These are phyloP conservation scores for Thunnus thynnus DNA, from an alignment of 2,113 vertebrate species.

Conservation along the genomic window DNA sequence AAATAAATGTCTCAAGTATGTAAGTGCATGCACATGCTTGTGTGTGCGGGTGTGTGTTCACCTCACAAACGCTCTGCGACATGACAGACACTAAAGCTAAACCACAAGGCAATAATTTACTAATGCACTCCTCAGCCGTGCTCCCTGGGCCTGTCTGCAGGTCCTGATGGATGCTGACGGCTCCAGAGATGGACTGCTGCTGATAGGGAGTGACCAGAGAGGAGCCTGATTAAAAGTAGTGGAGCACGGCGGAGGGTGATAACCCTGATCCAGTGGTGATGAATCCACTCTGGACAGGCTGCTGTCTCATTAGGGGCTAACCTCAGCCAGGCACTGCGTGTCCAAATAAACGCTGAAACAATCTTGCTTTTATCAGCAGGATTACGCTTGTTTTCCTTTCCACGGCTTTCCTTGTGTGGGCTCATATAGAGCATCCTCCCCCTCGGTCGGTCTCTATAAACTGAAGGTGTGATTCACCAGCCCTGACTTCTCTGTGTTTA, in stretches of 20 bases:
- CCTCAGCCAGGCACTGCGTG: slow-evolving; percentile 74
- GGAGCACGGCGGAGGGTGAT: slow-evolving; percentile 90
- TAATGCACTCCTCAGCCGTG: slow-evolving; percentile 88
- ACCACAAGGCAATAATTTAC: slow-evolving; percentile 86
- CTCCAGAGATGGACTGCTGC: slow-evolving; percentile 86
- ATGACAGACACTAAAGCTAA: slow-evolving; percentile 79
- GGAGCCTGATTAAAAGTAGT: slow-evolving; percentile 93
- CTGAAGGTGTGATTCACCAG: slow-evolving; percentile 82
- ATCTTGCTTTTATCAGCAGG: slow-evolving; percentile 81
- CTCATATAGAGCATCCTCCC: slow-evolving; percentile 62
- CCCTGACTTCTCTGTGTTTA: slow-evolving; percentile 76
- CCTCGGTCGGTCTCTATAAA: slow-evolving; percentile 69
- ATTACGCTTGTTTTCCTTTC: slow-evolving; percentile 84
- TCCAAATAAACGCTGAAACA: slow-evolving; percentile 82
- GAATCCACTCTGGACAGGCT: slow-evolving; percentile 80
- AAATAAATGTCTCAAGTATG: slow-evolving; percentile 55
- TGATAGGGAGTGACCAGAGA: slow-evolving; percentile 92
- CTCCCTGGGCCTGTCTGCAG: slow-evolving; percentile 87
- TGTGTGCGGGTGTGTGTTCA: slow-evolving; percentile 32
- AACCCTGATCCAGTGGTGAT: slow-evolving; percentile 89
- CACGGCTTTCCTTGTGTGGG: slow-evolving; percentile 78
- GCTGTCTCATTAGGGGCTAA: slow-evolving; percentile 80
- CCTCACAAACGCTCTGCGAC: slow-evolving; percentile 36
- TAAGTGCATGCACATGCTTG: slow-evolving; percentile 21
- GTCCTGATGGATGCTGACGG: slow-evolving; percentile 88